Conservation (phyloP, 2,113 vertebrate genomes). For the Rallus limicola region DNA sequence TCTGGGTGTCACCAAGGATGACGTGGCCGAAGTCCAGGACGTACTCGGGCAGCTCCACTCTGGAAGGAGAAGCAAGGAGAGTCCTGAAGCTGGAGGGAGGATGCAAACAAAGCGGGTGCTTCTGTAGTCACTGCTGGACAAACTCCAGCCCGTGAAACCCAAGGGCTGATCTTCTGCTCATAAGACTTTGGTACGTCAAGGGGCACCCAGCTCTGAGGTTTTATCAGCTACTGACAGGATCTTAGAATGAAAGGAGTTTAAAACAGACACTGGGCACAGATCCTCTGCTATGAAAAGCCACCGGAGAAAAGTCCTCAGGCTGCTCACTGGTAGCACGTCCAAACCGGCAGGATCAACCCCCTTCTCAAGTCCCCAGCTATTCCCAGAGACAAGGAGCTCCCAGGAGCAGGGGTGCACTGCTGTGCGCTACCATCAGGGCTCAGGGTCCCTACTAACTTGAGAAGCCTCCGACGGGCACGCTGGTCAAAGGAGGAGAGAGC, state of each 20-base stretch:
- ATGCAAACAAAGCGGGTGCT: neutral
- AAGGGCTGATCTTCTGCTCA: neutral
- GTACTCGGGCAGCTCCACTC: slow-evolving; percentile 81
- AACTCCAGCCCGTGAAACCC: neutral
- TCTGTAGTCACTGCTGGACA: neutral
- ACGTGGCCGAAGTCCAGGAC: slow-evolving; percentile 82
- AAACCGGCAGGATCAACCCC: neutral
- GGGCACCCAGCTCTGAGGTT: neutral
- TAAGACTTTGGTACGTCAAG: neutral
- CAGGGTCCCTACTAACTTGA: too few relatives aligned
- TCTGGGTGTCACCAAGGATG: slow-evolving; percentile 55
- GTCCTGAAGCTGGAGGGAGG: neutral
- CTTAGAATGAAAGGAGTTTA: neutral
- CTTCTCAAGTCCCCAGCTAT: neutral
- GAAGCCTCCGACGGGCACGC: too few relatives aligned
- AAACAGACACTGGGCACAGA: neutral
- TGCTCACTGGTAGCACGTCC: neutral
- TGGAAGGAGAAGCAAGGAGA: slow-evolving; percentile 50
- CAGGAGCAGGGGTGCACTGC: too few relatives aligned
- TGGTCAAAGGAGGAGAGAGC: too few relatives aligned
- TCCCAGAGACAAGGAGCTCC: too few relatives aligned
- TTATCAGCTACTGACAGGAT: neutral
- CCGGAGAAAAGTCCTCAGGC: neutral
- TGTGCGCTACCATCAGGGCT: too few relatives aligned
- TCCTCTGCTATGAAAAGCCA: neutral